phyloP scores from a whole-genome alignment of 2,113 vertebrate species.

The Bos taurus region DNA sequence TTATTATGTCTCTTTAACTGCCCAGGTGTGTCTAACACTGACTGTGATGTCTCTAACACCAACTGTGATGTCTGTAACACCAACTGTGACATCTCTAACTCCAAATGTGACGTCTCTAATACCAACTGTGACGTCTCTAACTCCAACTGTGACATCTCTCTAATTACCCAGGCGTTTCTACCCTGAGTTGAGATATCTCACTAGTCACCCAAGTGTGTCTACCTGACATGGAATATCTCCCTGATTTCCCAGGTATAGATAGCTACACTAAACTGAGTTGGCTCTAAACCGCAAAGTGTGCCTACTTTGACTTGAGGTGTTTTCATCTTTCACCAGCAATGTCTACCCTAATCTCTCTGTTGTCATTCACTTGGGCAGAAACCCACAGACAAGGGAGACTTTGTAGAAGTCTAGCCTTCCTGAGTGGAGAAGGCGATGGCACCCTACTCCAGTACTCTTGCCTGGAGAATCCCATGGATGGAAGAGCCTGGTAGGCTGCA shows the following conservation, averaged over 20 bases:
- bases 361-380: neutral
- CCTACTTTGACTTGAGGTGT: neutral
- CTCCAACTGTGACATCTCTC: neutral
- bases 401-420: neutral
- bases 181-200: neutral
- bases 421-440: too few relatives aligned
- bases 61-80: accelerated
- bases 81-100: neutral
- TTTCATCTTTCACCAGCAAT: neutral
- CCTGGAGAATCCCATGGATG: too few relatives aligned
- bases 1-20: neutral
- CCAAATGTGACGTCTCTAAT: accelerated
- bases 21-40: neutral
- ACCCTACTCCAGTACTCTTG: too few relatives aligned
- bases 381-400: neutral
- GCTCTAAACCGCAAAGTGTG: neutral
- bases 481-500: too few relatives aligned
- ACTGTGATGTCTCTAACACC: neutral
- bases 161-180: neutral
- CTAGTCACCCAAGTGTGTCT: neutral
- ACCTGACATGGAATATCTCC: neutral
- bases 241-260: neutral
- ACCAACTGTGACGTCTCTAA: neutral
- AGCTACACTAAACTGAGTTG: neutral
- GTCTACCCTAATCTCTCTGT: neutral